Evolutionary conservation across 2,113 vertebrate genomes (phyloP), one percentile per base, ranked within the genome.

Genomic region (Colinus virginianus): DNA sequence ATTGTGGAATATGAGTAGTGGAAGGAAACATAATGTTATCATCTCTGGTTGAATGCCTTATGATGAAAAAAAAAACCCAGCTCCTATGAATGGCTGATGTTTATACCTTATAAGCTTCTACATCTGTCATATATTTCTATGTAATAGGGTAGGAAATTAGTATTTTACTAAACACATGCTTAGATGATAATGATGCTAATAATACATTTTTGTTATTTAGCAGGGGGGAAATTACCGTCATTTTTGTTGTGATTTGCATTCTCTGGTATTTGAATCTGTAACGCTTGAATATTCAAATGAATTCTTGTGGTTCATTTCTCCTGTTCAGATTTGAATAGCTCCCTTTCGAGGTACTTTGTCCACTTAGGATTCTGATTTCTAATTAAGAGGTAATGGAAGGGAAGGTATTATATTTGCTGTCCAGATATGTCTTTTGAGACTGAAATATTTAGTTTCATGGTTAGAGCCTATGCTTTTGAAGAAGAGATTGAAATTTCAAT

Each of bases 171-270:
- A 63, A 72, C 21, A 42, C 18, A 13, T 62, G 22, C 45, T 49
- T 79, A 80, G 51, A 55, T 90, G 63, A 77, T 84, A 84, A 84
- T 84, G 69, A 58, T 90, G 53, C 67, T 84, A 86, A 83, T 85
- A 79, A 58, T 83, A 67, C 55, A 23, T 80, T 63, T 70, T 90
- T 85, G 21, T 72, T 86, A 67, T 62, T 90, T 63, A 32, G n/a
- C 0, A 0, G 4, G 5, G 9, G 13, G 36, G 11, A 56, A 85
- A 84, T 88, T 72, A 84, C 20, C 69, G 81, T 78, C 2, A 12
- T 84, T 90, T 90, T 90, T 90, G 28, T 77, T 36, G n/a, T 23
- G 38, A 61, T 86, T 68, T 88, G 19, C 28, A 11, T 78, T 84
- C 22, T 87, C 23, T 38, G 21, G 10, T 49, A 16, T 62, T 69